Evolutionary conservation across 2,797 vertebrate species (phyloP), one percentile per base, ranked within the genome.

Genomic region (Gobio occitaniae): DNA sequence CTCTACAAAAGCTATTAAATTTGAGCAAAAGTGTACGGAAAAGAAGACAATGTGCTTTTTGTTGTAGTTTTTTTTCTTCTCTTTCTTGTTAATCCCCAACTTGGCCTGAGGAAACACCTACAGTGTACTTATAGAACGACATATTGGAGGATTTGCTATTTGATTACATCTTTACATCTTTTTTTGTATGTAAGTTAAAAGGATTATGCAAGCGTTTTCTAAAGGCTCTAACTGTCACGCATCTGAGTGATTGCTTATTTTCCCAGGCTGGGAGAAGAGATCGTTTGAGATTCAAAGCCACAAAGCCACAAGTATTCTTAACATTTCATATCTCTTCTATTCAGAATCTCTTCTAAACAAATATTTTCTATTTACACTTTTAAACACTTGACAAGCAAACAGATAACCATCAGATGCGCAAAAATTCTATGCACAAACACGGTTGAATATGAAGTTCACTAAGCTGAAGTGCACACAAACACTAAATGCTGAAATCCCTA

Each of bases 341-440:
- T 72, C 52, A 29, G 12, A 71, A 17, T 65, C 38, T 63, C 54
- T 47, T 70, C 70, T 48, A 12, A 71, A 71, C 41, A 48, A 50
- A 78, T 69, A 70, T 29, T 56, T 44, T 78, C 65, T 61, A 21
- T 70, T 84, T 84, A 78, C 48, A 47, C 66, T 61, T 59, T 48
- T 84, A 78, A 78, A 78, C 54, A 59, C 50, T 81, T 70, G 79
- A 81, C 32, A 56, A 79, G 59, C 65, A 82, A 75, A 83, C 68
- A 54, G 41, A 82, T 52, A 38, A 47, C 65, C 76, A 56, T 76
- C 17, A 66, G 50, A 82, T 61, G 68, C 10, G 44, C 83, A 71
- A 71, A 61, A 63, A 36, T 61, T 48, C 56, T 65, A 50, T 84
- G 68, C 56, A 84, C 48, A 72, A 70, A 84, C 63, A 36, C 17